Evolutionary conservation across 37 sponge, comb jelly and placozoan genomes (phyloP).

Genomic region (Bolinopsis microptera): DNA sequence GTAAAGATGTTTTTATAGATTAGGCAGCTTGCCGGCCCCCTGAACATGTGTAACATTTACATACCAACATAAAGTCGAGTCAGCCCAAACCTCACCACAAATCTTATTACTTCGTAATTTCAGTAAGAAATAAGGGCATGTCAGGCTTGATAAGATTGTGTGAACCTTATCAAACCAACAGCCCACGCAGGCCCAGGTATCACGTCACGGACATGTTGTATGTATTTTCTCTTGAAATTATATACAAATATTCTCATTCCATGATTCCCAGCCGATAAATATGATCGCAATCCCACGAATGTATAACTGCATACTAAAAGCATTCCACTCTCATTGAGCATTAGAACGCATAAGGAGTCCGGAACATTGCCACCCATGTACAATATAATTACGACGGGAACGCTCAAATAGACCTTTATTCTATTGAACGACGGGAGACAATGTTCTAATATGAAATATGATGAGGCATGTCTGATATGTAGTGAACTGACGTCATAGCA

Average conservation of each 20-base stretch:
- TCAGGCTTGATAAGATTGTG: neutral
- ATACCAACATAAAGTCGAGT: neutral
- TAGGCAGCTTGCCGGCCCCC: neutral
- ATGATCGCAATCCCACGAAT: neutral
- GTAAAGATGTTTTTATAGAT: neutral
- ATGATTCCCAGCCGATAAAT: neutral
- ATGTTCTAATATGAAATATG: neutral
- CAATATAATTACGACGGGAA: neutral
- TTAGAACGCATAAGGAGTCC: neutral
- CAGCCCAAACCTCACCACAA: neutral
- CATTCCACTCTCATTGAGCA: constrained; percentile 57
- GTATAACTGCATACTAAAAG: constrained; percentile 63
- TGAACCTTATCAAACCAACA: neutral
- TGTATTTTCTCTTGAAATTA: neutral
- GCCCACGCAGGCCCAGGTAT: neutral
- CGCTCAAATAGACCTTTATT: neutral
- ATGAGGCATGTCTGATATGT: neutral
- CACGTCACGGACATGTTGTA: neutral
- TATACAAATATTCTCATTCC: neutral
- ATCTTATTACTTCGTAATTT: neutral
- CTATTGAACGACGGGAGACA: neutral
- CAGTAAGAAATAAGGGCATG: neutral
- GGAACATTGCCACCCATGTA: neutral
- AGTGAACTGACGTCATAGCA: neutral
- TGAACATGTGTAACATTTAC: neutral